Conservation (phyloP, 2,797 vertebrate genomes). For the Rhinogobio ventralis region DNA sequence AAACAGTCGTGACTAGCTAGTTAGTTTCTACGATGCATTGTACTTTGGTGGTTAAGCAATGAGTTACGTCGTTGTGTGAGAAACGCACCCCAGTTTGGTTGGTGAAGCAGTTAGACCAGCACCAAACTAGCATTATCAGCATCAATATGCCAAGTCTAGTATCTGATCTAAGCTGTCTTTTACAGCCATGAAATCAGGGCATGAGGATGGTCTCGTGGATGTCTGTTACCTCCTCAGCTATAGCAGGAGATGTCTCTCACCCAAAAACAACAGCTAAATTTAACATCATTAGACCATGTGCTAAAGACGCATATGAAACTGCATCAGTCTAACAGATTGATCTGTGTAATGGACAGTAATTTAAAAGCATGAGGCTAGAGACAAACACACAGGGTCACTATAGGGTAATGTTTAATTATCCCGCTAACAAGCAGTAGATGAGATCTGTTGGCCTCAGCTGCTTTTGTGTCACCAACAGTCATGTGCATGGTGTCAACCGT, state of each 20-base stretch:
- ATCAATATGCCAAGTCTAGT: not conserved
- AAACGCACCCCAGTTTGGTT: too few relatives aligned
- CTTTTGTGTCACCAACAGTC: conserved; percentile 43
- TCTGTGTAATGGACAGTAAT: not conserved
- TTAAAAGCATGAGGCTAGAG: not conserved
- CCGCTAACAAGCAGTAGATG: conserved; percentile 61
- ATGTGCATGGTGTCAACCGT: conserved; percentile 26
- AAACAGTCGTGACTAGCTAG: too few relatives aligned
- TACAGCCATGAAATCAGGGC: not conserved
- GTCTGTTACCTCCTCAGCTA: not conserved
- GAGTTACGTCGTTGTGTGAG: too few relatives aligned
- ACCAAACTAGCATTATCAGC: not conserved
- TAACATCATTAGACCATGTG: not conserved
- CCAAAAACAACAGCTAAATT: not conserved
- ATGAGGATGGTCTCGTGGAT: not conserved
- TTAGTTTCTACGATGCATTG: too few relatives aligned
- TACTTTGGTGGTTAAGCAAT: too few relatives aligned
- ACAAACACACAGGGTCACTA: conserved; percentile 53
- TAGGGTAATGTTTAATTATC: conserved; percentile 64
- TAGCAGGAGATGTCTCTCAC: not conserved
- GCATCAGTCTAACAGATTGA: not conserved
- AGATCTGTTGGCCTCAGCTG: conserved; percentile 58
- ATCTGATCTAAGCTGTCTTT: not conserved
- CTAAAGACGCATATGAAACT: not conserved
- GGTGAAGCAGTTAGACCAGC: not conserved